phyloP scores from a whole-genome alignment of 2,888 invertebrate genomes.

The Chymomyza caudatula region DNA sequence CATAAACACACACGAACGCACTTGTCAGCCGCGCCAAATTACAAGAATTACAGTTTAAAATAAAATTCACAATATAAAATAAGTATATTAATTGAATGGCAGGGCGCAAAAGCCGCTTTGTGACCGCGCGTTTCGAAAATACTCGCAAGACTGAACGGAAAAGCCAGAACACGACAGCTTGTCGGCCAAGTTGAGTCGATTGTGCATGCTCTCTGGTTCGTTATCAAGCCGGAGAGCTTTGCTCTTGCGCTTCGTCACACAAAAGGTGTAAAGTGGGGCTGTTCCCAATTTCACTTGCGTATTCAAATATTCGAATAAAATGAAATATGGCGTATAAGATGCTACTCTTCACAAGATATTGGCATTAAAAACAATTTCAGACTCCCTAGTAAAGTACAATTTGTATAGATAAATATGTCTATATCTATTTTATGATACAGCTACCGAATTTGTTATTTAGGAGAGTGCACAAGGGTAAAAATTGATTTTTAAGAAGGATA shows the following conservation, averaged over 20 bases:
- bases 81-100: neutral
- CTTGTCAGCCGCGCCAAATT: neutral
- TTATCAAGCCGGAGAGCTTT: neutral
- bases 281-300: neutral
- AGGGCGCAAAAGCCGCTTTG: neutral
- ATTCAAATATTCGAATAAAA: neutral
- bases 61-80: constrained; percentile 6
- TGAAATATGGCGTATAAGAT: neutral
- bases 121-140: neutral
- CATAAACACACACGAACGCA: constrained; percentile 24
- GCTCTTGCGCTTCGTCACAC: neutral
- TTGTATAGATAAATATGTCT: too few species aligned
- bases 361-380: too few species aligned
- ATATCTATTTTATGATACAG: too few species aligned
- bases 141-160: neutral
- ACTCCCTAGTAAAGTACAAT: too few species aligned
- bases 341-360: too few species aligned
- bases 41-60: constrained; percentile 32
- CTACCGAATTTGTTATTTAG: too few species aligned
- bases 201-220: neutral
- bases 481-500: too few species aligned
- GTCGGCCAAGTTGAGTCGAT: neutral
- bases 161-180: neutral
- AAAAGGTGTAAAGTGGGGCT: neutral
- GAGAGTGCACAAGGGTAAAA: too few species aligned